Evolutionary conservation across 2,888 invertebrate genomes (phyloP), one percentile per base, ranked within the genome.

Genomic region (Lepeophtheirus nordmannii): DNA sequence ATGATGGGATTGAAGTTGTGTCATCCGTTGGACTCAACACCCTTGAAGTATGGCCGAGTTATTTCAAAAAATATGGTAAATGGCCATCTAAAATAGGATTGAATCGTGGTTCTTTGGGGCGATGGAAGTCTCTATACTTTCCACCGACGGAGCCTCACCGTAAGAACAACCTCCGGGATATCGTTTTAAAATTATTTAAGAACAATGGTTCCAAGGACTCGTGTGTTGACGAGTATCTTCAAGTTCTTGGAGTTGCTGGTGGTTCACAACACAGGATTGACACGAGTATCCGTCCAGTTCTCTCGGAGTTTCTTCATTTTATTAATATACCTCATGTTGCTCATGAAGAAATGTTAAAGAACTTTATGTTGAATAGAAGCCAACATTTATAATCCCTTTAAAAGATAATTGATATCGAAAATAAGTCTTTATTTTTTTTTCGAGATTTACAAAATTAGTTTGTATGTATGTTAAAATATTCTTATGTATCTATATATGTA

Each of bases 281-380:
- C 8, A 46, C 53, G n/a, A n/a, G n/a, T 46, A 2, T 46, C n/a
- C 8, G 2, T 5, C 53, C 53, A 5, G 17, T 46, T 46, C 53
- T 46, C 53, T 46, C 53, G 17, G 53, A 46, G 53, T 46, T 46
- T 17, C 53, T 46, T 46, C 53, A 46, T 46, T 46, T 46, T 17
- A 46, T 46, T 3, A 46, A 46, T 17, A 46, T 46, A n/a, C 53
- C 53, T n/a, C 53, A 14, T 17, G 53, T 46, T 14, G 53, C 53
- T 8, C 53, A 46, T 46, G 53, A 46, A 46, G 53, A 46, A 46
- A 46, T 46, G 53, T 17, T 46, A n/a, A 46, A 46, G 14, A 46
- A 17, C 17, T 46, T 46, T 46, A n/a, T 46, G n/a, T 17, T 46
- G n/a, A 46, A 17, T 17, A 14, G 53, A 14, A 46, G 53, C n/a